Evolutionary conservation across 1,140 invertebrate genomes (phyloP).

Genomic region (Tetragnatha versicolor): DNA sequence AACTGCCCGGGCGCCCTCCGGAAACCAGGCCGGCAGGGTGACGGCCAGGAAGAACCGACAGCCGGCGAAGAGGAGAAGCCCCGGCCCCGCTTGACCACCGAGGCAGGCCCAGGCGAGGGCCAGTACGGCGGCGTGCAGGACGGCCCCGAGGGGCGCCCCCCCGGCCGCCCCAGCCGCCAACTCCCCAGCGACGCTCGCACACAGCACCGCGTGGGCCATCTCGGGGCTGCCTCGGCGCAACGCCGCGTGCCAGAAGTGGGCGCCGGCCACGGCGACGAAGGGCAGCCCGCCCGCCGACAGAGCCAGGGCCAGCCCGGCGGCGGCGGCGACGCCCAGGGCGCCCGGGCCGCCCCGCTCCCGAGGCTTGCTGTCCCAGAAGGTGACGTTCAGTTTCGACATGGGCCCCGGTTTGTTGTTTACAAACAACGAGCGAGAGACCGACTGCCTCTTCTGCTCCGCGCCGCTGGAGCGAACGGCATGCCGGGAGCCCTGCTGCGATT

Average conservation of each 20-base stretch:
- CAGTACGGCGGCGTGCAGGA: neutral
- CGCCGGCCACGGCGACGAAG: conserved; percentile 19
- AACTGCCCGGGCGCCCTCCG: neutral
- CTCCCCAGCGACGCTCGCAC: conserved; percentile 29
- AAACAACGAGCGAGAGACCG: neutral
- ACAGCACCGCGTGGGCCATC: conserved; percentile 8
- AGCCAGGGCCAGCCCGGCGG: neutral
- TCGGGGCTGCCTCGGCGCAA: neutral
- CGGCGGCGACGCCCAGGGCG: neutral
- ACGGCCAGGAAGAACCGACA: conserved; percentile 21
- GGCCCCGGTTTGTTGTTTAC: too few relatives aligned
- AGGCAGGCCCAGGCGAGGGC: neutral
- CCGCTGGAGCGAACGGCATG: conserved; percentile 37
- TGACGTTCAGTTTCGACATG: conserved; percentile 48
- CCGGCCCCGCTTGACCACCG: conserved; percentile 15
- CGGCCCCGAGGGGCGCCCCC: neutral
- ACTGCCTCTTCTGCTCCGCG: too few relatives aligned
- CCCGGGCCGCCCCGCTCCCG: neutral
- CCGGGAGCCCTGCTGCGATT: conserved; percentile 31
- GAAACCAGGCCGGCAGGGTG: conserved; percentile 22
- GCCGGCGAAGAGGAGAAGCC: neutral
- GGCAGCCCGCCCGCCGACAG: neutral
- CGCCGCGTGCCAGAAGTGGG: conserved; percentile 29
- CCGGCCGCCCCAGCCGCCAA: neutral
- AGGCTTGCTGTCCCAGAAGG: conserved; percentile 45